Evolutionary conservation across 2,113 vertebrate genomes (phyloP), one percentile per base, ranked within the genome.

Genomic region (Petromus typicus): DNA sequence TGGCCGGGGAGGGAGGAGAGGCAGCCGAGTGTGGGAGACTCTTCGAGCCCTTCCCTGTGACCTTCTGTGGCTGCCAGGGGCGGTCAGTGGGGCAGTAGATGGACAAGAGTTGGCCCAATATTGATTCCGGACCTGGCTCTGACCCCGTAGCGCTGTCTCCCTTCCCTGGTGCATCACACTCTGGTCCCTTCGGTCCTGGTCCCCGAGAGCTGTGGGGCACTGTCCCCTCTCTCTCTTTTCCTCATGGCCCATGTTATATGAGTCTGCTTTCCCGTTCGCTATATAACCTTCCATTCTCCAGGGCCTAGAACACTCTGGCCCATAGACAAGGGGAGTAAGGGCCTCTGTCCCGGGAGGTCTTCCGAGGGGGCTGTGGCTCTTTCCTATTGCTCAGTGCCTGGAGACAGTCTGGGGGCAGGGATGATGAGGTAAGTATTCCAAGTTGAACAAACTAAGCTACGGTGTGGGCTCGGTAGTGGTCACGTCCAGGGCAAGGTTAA

Each of bases 401-500:
- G 80, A 25, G 69, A 32, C 2, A 6, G 56, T 9, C 56, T n/a
- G 80, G 30, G n/a, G 32, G 22, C 57, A 57, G 10, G 13, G 3
- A 43, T 8, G 23, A 9, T 45, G 37, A 64, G n/a, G 18, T 37
- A 40, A 34, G 57, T 6, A 2, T 51, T 32, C 63, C 51, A 6
- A 20, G 12, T 2, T 56, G n/a, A 80, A 61, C 11, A 81, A 37
- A 83, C 48, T 22, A 9, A 79, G 66, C 4, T 54, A 43, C 18
- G 2, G 1, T 0, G 0, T 0, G 23, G 71, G 48, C 5, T 48
- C 84, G 48, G 66, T 1, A 0, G n/a, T 23, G 88, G 66, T 73
- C 61, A 48, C 0, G 0, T n/a, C 56, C 67, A 78, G 48, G 69
- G 45, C 66, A 90, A 45, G 63, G 43, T 40, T 3, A 54, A 59